Percentiles rank a stretch among this genome's conserved stretches.
phyloP scores from a whole-genome alignment of 2,888 invertebrate genomes.

The Andrena fulva region DNA sequence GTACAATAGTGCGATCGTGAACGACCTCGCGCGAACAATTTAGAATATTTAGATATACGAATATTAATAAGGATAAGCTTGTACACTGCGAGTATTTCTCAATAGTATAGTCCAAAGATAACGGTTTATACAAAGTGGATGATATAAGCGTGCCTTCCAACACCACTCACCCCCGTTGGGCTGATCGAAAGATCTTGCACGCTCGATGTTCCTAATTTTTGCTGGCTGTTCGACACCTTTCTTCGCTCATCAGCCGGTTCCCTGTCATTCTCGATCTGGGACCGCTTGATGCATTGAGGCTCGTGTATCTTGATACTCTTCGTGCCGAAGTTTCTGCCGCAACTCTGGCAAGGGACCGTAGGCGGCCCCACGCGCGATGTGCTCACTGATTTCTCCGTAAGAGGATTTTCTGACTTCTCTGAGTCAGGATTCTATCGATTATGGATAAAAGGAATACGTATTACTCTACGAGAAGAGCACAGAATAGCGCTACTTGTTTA shows the following conservation, averaged over 20 bases:
- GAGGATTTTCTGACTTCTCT: slow-evolving; percentile 22
- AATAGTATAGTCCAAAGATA: background rate
- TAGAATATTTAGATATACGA: background rate
- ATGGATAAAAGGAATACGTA: too few species aligned
- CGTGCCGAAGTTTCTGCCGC: slow-evolving; percentile 88
- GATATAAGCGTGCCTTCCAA: slow-evolving; percentile 47
- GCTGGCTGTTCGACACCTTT: slow-evolving; percentile 9
- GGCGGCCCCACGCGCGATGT: slow-evolving; percentile 59
- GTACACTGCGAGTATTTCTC: background rate
- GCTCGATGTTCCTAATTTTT: slow-evolving; percentile 21
- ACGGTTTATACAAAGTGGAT: slow-evolving; percentile 38
- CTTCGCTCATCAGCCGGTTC: slow-evolving; percentile 9
- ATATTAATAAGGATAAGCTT: slow-evolving; percentile 22
- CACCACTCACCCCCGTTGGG: slow-evolving; percentile 71
- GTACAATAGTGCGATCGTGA: background rate
- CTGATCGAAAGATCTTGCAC: slow-evolving; percentile 40
- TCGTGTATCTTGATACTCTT: slow-evolving; percentile 89
- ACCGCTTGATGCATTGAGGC: slow-evolving; percentile 89
- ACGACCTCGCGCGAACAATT: background rate
- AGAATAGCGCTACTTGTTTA: too few species aligned
- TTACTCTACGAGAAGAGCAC: too few species aligned
- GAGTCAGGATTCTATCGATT: slow-evolving; percentile 40
- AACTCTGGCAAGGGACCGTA: slow-evolving; percentile 87
- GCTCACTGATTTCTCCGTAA: slow-evolving; percentile 14
- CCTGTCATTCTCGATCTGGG: slow-evolving; percentile 86